Percentiles rank a stretch among this genome's conserved stretches.
Conservation (phyloP, 2,113 vertebrate species). For the Bos indicus region DNA sequence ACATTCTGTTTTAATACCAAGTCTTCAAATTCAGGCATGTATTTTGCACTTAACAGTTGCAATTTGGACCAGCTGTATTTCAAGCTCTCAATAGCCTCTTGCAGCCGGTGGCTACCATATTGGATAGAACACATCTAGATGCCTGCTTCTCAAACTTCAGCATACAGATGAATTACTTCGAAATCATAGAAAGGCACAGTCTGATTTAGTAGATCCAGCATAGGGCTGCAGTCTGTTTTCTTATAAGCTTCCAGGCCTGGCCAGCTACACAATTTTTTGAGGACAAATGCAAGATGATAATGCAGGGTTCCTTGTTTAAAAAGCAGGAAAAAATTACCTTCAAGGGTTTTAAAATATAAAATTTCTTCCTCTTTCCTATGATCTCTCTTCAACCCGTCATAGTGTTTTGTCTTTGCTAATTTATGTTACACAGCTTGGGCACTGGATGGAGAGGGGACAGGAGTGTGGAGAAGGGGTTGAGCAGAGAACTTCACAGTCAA, state of each 20-base stretch:
- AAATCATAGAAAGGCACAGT: neutral
- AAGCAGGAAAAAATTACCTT: neutral
- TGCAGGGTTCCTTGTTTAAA: neutral
- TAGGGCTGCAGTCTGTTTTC: neutral
- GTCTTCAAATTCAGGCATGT: neutral
- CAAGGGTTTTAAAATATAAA: neutral
- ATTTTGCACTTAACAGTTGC: neutral
- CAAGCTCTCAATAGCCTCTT: neutral
- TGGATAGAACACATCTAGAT: neutral
- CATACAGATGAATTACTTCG: neutral
- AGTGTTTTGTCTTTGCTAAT: neutral
- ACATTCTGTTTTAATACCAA: neutral
- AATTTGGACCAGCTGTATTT: neutral
- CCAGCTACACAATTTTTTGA: neutral
- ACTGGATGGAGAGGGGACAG: fast-evolving
- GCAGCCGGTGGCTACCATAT: neutral
- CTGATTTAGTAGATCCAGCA: neutral
- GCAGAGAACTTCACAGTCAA: neutral
- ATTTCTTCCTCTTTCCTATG: neutral
- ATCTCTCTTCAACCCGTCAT: neutral
- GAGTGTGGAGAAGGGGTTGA: too few relatives aligned
- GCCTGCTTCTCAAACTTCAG: neutral
- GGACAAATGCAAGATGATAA: neutral
- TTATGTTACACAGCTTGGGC: neutral
- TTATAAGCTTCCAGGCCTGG: neutral